phyloP scores from a whole-genome alignment of 2,888 invertebrate species.

The Cheilosia variabilis region DNA sequence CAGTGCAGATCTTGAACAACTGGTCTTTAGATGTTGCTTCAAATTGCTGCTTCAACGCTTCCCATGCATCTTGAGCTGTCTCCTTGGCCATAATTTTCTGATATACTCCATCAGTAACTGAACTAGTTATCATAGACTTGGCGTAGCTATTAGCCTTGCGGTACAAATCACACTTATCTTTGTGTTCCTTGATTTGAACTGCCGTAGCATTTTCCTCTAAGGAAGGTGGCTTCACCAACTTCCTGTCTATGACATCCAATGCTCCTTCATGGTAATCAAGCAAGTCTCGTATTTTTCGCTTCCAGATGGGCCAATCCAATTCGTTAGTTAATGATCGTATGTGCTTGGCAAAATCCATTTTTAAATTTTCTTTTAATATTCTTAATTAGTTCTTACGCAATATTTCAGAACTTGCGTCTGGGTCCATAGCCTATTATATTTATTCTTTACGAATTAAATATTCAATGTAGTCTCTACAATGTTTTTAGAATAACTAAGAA shows the following conservation, averaged over 20 bases:
- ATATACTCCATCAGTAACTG: constrained; percentile 78
- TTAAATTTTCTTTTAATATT: no score
- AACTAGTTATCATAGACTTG: constrained; percentile 79
- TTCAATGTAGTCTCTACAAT: no score
- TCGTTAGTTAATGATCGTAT: no score
- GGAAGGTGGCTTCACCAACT: constrained; percentile 47
- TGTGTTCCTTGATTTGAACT: constrained; percentile 59
- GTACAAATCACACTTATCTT: constrained; percentile 72
- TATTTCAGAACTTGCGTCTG: no score
- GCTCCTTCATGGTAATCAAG: no score
- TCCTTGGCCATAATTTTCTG: constrained; percentile 80
- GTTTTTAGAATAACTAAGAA: no score
- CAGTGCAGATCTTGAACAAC: constrained; percentile 79
- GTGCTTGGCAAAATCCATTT: no score
- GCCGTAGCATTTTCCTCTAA: constrained; percentile 55
- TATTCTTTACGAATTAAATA: no score
- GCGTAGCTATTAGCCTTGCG: constrained; percentile 80
- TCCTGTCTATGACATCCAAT: constrained; percentile 7
- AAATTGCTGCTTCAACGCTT: constrained; percentile 76
- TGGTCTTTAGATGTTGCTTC: constrained; percentile 79
- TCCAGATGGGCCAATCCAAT: no score
- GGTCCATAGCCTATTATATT: no score
- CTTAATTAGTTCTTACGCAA: no score
- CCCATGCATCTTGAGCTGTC: constrained; percentile 77
- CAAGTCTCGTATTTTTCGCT: no score